phyloP scores from a whole-genome alignment of 2,113 vertebrate genomes.

The Ameiurus melas region DNA sequence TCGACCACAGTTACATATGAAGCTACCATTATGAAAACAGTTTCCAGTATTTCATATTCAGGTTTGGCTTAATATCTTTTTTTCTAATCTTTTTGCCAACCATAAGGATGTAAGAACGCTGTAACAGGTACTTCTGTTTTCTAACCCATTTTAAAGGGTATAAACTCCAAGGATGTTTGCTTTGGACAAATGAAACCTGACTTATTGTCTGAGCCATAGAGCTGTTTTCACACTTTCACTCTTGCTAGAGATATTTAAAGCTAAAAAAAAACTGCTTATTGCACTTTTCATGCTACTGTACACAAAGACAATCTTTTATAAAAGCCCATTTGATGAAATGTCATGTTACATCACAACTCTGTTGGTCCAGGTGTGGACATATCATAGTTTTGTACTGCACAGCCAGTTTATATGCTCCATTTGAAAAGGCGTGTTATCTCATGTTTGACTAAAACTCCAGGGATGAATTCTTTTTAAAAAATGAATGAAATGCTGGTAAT shows the following conservation, averaged over 20 bases:
- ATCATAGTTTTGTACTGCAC: constrained; percentile 37
- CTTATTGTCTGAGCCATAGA: constrained; percentile 35
- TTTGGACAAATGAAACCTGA: constrained; percentile 4
- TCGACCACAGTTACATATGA: background rate
- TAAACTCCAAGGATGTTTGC: constrained; percentile 16
- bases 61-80: constrained; percentile 1
- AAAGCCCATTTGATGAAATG: constrained; percentile 27
- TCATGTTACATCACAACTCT: background rate
- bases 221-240: constrained; percentile 15
- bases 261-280: constrained; percentile 34
- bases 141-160: constrained; percentile 21
- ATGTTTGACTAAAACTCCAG: constrained; percentile 17
- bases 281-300: constrained; percentile 45
- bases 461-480: background rate
- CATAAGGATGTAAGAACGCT: background rate
- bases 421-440: background rate
- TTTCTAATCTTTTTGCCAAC: constrained; percentile 4
- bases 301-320: constrained; percentile 33
- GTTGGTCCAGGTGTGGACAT: constrained; percentile 34
- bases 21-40: background rate
- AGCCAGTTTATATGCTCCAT: constrained; percentile 25
- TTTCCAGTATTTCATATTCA: constrained; percentile 15
- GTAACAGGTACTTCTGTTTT: constrained; percentile 12
- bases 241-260: constrained; percentile 21
- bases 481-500: background rate